Evolutionary conservation across 2,113 vertebrate genomes (phyloP), one percentile per base, ranked within the genome.

Genomic region (Phoxinus phoxinus): DNA sequence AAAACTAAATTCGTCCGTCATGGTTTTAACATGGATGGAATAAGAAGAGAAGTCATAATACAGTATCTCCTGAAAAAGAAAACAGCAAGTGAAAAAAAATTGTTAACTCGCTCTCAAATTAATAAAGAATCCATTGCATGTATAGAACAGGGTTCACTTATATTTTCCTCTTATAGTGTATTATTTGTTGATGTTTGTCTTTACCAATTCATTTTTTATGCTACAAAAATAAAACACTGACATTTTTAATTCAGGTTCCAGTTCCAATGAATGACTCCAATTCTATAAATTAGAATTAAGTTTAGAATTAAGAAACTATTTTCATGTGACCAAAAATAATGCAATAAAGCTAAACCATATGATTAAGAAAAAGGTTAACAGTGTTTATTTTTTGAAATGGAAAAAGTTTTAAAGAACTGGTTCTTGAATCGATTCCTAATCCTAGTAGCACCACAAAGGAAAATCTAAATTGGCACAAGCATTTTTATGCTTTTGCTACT

Each of bases 1-100:
- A 76, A 84, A 84, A 63, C 73, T 65, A 81, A 86, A 81, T 84
- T 69, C n/a, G 85, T 85, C 75, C 81, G 87, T 75, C 65, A 84
- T 19, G 76, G 56, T 84, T 86, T 88, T 84, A 86, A 86, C 77
- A 81, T 37, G 72, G 51, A 82, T 8, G n/a, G 72, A 78, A 86
- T 78, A 59, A 71, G 61, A 88, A 71, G 78, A 84, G 56, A 82
- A 88, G 61, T 30, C 41, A 71, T 44, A 80, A 86, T 81, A n/a
- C n/a, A n/a, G n/a, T n/a, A 80, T 21, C 74, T 84, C 59, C 46
- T 13, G 56, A 84, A 84, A 46, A 48, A 73, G 3, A 46, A 73
- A 73, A 46, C 37, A 21, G 25, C 3, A 51, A 81, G 74, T 0
- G 25, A 76, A 6, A 12, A 44, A 44, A 58, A 21, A 69, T 80